These are phyloP conservation scores for Chrysolina oricalcia DNA, from an alignment of 2,888 invertebrate species.

Conservation along the genomic window DNA sequence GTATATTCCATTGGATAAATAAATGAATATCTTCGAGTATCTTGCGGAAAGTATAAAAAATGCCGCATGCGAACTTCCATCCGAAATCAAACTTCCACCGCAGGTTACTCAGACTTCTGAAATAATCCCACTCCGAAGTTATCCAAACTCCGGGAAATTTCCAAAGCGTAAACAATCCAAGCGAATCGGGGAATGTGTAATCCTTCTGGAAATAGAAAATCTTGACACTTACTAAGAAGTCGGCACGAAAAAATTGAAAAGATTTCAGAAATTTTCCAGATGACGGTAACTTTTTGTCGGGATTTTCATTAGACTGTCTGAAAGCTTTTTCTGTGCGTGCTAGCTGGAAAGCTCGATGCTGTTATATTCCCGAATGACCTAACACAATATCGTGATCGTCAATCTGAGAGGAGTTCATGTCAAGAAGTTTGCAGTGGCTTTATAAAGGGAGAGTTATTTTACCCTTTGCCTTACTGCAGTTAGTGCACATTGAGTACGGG, in stretches of 20 bases:
- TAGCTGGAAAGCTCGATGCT: background rate
- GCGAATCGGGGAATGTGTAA: conserved; percentile 30
- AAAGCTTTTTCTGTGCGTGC: background rate
- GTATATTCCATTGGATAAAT: too few relatives aligned
- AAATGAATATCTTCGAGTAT: too few relatives aligned
- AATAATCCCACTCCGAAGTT: conserved; percentile 8
- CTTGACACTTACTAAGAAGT: conserved; percentile 28
- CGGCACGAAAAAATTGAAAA: conserved; percentile 22
- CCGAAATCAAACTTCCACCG: background rate
- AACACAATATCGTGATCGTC: background rate
- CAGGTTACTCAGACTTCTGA: background rate
- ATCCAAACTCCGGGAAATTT: conserved; percentile 10
- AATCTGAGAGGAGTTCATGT: background rate
- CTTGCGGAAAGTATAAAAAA: background rate
- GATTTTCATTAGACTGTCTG: background rate
- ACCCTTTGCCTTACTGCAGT: too few relatives aligned
- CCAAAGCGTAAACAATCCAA: conserved; percentile 30
- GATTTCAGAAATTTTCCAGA: conserved; percentile 25
- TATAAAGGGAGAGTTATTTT: too few relatives aligned
- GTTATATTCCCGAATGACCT: background rate
- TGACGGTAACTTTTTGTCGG: conserved; percentile 6
- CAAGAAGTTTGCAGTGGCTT: too few relatives aligned
- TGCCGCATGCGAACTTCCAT: background rate
- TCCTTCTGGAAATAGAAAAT: conserved; percentile 35
- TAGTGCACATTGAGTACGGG: too few relatives aligned